phyloP scores from a whole-genome alignment of 2,888 invertebrate genomes.

The Drosophila formosana region DNA sequence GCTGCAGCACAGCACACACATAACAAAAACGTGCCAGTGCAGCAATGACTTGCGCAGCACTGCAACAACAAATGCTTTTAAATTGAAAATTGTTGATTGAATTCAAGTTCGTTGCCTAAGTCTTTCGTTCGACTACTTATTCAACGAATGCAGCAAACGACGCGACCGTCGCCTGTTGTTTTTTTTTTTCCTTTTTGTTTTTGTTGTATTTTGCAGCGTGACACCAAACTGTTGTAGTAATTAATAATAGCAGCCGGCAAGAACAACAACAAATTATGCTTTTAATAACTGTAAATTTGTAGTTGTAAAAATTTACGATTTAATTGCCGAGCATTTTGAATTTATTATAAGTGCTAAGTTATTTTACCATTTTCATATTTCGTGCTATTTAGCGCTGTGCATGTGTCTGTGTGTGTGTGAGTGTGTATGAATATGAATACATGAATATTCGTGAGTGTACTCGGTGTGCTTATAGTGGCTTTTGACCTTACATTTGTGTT shows the following conservation, averaged over 20 bases:
- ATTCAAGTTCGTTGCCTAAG: slow-evolving; percentile 78
- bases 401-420: slow-evolving; percentile 19
- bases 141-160: slow-evolving; percentile 51
- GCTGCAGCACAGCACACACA: slow-evolving; percentile 35
- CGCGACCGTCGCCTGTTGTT: slow-evolving; percentile 27
- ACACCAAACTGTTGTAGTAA: slow-evolving; percentile 79
- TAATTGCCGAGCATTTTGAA: slow-evolving; percentile 74
- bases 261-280: slow-evolving; percentile 79
- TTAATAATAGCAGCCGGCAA: slow-evolving; percentile 76
- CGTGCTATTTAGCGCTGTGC: slow-evolving; percentile 12
- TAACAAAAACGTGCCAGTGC: slow-evolving; percentile 74
- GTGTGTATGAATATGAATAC: neutral
- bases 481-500: slow-evolving; percentile 46
- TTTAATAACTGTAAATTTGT: slow-evolving; percentile 82
- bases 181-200: too few species aligned
- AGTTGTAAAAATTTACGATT: slow-evolving; percentile 81
- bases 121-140: slow-evolving; percentile 75
- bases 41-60: slow-evolving; percentile 70
- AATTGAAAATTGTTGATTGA: slow-evolving; percentile 78
- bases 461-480: slow-evolving; percentile 21
- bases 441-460: slow-evolving; percentile 2
- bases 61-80: slow-evolving; percentile 65
- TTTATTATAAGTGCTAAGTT: slow-evolving; percentile 76
- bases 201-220: slow-evolving; percentile 61
- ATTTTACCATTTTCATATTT: slow-evolving; percentile 50